Conservation (phyloP, 2,797 vertebrate genomes). For the Enteromius unitaeniatus region DNA sequence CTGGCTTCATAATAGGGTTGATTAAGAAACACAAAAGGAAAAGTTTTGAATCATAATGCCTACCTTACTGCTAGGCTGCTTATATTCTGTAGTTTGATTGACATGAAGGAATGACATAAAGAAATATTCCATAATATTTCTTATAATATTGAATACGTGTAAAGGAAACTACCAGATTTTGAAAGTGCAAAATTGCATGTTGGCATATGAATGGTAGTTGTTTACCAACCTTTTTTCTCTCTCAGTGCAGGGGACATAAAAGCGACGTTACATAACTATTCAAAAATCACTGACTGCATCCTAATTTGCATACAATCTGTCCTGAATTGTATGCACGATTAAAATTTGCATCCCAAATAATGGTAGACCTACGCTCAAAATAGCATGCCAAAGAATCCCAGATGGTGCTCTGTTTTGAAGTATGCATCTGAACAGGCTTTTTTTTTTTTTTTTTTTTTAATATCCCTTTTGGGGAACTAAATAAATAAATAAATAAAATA, state of each 20-base stretch:
- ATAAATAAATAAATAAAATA: not conserved
- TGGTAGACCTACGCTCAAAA: slow-evolving; percentile 7
- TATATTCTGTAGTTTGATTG: not conserved
- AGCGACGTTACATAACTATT: not conserved
- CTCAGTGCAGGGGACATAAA: not conserved
- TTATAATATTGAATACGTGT: too few species aligned
- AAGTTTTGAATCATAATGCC: slow-evolving; percentile 50
- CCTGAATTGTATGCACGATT: not conserved
- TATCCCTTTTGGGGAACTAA: not conserved
- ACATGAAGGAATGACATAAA: not conserved
- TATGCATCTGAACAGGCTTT: not conserved
- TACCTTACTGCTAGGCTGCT: not conserved
- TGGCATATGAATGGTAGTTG: not conserved
- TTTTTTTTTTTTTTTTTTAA: not conserved
- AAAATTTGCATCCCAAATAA: slow-evolving; percentile 8
- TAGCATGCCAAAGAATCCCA: not conserved
- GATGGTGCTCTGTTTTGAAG: slow-evolving; percentile 14
- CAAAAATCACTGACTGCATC: slow-evolving; percentile 4
- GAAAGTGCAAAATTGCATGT: not conserved
- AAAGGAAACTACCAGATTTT: not conserved
- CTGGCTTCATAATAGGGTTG: slow-evolving; percentile 65
- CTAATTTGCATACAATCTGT: slow-evolving; percentile 32
- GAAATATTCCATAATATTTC: too few species aligned
- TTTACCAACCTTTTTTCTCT: not conserved
- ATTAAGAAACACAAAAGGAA: slow-evolving; percentile 60